phyloP scores from a whole-genome alignment of 2,113 vertebrate species.

The Clarias magur region DNA sequence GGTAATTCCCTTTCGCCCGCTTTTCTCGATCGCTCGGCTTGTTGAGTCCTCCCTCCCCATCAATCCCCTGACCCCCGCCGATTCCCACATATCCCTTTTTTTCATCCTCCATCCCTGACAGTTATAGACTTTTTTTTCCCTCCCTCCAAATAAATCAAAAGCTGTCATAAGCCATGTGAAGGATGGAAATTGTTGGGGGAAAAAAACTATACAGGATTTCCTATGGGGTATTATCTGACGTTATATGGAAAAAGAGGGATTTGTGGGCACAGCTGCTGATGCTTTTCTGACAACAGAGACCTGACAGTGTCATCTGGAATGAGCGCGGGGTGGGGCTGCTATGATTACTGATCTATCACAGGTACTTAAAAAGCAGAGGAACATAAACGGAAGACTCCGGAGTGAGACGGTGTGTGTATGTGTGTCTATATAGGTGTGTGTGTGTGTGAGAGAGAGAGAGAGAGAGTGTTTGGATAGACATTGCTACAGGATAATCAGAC shows the following conservation, averaged over 20 bases:
- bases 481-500: constrained; percentile 50
- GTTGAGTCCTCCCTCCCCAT: constrained; percentile 42
- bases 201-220: constrained; percentile 44
- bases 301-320: constrained; percentile 57
- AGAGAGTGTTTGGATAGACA: constrained; percentile 8
- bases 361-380: constrained; percentile 58
- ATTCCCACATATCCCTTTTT: constrained; percentile 35
- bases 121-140: constrained; percentile 39
- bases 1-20: constrained; percentile 67
- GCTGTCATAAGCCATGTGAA: constrained; percentile 43
- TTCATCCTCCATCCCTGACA: constrained; percentile 42
- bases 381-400: constrained; percentile 46
- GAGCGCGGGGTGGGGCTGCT: constrained; percentile 24
- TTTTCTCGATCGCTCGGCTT: constrained; percentile 63
- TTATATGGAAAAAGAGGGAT: constrained; percentile 57
- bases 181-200: constrained; percentile 47
- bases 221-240: constrained; percentile 53
- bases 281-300: constrained; percentile 70
- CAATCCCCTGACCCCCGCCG: constrained; percentile 32
- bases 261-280: constrained; percentile 65
- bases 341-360: constrained; percentile 56
- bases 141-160: constrained; percentile 53
- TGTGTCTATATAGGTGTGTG: not conserved
- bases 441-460: not conserved
- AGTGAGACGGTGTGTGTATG: not conserved